Percentiles rank a stretch among this genome's conserved stretches.
These are phyloP conservation scores for Eulemur rubriventer DNA, from an alignment of 2,797 vertebrate species.

Conservation along the genomic window DNA sequence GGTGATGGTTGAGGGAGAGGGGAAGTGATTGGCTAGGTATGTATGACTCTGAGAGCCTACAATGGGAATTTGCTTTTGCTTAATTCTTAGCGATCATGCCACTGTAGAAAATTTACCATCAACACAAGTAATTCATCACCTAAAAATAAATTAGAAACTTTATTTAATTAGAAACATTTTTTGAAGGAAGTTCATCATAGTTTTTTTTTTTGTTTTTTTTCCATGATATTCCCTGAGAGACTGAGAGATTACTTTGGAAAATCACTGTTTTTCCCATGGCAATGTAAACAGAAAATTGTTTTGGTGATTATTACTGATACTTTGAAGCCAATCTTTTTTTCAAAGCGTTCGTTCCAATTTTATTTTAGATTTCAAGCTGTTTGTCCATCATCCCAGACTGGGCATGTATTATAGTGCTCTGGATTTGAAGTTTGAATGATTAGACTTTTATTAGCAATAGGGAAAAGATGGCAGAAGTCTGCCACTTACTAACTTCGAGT, in stretches of 20 bases:
- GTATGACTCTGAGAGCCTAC: not conserved
- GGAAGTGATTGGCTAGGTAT: not conserved
- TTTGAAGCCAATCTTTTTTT: not conserved
- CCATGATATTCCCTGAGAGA: not conserved
- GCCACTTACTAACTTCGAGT: not conserved
- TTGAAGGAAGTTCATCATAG: not conserved
- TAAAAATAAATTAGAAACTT: not conserved
- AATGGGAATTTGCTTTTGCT: not conserved
- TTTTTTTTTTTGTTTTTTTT: not conserved
- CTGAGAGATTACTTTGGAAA: slow-evolving; percentile 20
- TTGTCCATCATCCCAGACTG: not conserved
- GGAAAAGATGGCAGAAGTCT: not conserved
- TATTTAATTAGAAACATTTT: not conserved
- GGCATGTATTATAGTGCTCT: not conserved
- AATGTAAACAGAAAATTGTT: not conserved
- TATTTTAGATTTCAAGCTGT: slow-evolving; percentile 32
- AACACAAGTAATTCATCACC: not conserved
- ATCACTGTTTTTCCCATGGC: not conserved
- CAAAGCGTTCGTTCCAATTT: not conserved
- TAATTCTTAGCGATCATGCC: not conserved
- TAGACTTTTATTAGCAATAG: not conserved
- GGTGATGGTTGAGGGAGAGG: not conserved
- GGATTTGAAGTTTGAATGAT: not conserved
- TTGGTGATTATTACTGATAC: not conserved
- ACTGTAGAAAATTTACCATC: not conserved